These are phyloP conservation scores for Psittacula cyanocephala DNA, from an alignment of 2,113 vertebrate species.

Conservation along the genomic window DNA sequence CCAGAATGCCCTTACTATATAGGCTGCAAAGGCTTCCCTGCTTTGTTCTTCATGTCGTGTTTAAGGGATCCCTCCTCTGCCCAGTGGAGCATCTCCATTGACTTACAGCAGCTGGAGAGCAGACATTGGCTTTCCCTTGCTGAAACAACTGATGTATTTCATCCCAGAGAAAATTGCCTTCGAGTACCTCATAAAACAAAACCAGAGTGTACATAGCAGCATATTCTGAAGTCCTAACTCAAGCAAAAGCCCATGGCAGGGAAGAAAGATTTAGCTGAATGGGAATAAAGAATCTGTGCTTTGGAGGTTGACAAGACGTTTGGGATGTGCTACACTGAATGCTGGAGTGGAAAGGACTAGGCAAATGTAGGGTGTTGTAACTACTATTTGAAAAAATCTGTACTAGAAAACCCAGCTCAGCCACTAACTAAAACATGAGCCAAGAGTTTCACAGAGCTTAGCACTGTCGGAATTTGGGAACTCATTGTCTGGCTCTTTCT, in stretches of 20 bases:
- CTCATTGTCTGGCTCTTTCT: background rate
- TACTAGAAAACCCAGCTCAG: background rate
- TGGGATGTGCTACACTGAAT: background rate
- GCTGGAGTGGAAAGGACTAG: background rate
- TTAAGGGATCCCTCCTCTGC: constrained; percentile 1
- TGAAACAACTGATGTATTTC: constrained; percentile 23
- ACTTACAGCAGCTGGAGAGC: constrained; percentile 9
- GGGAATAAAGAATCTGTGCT: background rate
- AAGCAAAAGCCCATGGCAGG: background rate
- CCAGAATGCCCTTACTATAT: background rate
- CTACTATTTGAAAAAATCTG: background rate
- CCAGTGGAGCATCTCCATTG: constrained; percentile 2
- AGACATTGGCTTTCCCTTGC: background rate
- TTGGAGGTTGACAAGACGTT: background rate
- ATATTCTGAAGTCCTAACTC: constrained; percentile 4
- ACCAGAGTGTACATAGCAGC: background rate
- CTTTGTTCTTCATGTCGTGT: background rate
- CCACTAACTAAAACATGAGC: background rate
- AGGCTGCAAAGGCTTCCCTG: background rate
- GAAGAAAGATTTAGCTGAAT: background rate
- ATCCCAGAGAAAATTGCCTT: constrained; percentile 2
- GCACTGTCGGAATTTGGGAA: background rate
- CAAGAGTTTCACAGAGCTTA: background rate
- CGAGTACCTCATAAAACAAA: background rate
- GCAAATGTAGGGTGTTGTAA: background rate